Evolutionary conservation across 1,140 invertebrate species (phyloP), one percentile per base, ranked within the genome.

Genomic region (Eciton burchellii): DNA sequence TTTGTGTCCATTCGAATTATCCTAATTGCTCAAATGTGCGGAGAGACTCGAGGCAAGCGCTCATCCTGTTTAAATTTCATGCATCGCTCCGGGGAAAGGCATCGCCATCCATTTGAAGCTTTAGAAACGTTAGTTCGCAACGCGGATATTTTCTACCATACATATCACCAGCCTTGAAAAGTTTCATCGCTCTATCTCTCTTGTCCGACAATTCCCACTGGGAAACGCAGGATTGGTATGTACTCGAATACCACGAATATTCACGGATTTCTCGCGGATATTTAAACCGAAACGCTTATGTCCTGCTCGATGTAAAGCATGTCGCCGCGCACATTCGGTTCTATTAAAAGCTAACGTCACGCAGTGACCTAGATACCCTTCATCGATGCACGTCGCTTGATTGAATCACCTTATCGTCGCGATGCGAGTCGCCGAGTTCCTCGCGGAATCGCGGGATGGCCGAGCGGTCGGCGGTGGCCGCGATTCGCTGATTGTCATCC

Each of bases 371-470:
- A 65, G 6, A 24, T 77, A 8, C 14, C 16, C 11, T 1, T 47
- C 16, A 16, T 43, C 9, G 29, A 26, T 6, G 43, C 3, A 24
- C 3, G 19, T 65, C 5, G 45, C 21, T 35, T 62, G 54, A 35
- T 14, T 49, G 62, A 83, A 70, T 88, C 86, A 88, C 86, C 86
- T 88, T 81, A 87, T 74, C 71, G 21, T 19, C 43, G n/a, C 74
- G 81, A 76, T 65, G 59, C 52, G 19, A 26, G 19, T 60, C 19
- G 52, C 12, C 49, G 52, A 56, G 49, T 19, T 71, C 47, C 26
- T 86, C 54, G 47, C 16, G 29, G 21, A 45, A 56, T 83, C 54
- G 59, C 60, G 66, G 16, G 14, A 62, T 16, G 41, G 49, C 12
- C 57, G 26, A 73, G 29, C 79, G 54, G 0, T 65, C 57, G 21